Conservation (phyloP, 1,140 invertebrate genomes). For the Calosoma granatense region DNA sequence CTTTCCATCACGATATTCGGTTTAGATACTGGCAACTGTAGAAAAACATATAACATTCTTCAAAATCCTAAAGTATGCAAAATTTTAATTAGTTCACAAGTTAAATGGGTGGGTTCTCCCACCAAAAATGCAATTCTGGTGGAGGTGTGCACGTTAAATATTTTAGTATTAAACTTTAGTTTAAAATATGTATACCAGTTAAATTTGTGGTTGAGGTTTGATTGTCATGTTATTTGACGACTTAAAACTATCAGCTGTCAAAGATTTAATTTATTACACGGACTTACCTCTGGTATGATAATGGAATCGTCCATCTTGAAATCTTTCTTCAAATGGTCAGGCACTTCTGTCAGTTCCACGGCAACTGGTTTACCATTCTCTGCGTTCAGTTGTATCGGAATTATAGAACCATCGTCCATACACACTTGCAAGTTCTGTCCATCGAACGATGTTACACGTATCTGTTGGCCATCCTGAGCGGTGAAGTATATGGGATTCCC, state of each 20-base stretch:
- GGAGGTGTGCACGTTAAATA: too few species aligned
- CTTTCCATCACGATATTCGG: neutral
- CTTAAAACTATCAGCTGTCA: neutral
- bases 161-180: too few species aligned
- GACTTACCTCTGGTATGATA: neutral
- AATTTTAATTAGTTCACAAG: too few species aligned
- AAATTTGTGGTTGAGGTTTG: too few species aligned
- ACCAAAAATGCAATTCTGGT: too few species aligned
- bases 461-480: constrained; percentile 49
- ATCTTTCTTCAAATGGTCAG: constrained; percentile 13
- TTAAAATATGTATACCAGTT: too few species aligned
- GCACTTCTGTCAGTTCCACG: constrained; percentile 28
- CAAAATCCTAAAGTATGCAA: too few species aligned
- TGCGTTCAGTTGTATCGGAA: constrained; percentile 39
- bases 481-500: constrained; percentile 58
- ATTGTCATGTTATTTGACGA: too few species aligned
- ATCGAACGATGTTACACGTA: constrained; percentile 22
- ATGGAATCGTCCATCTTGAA: neutral
- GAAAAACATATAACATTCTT: constrained; percentile 7
- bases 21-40: neutral
- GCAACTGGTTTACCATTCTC: constrained; percentile 18
- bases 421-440: constrained; percentile 34
- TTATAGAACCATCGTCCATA: constrained; percentile 39
- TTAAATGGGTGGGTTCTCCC: too few species aligned
- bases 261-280: neutral